A percentile compares a stretch with the other conserved stretches of the same genome.
phyloP scores from a whole-genome alignment of 2,113 vertebrate genomes.

The Rhynchomys soricoides region DNA sequence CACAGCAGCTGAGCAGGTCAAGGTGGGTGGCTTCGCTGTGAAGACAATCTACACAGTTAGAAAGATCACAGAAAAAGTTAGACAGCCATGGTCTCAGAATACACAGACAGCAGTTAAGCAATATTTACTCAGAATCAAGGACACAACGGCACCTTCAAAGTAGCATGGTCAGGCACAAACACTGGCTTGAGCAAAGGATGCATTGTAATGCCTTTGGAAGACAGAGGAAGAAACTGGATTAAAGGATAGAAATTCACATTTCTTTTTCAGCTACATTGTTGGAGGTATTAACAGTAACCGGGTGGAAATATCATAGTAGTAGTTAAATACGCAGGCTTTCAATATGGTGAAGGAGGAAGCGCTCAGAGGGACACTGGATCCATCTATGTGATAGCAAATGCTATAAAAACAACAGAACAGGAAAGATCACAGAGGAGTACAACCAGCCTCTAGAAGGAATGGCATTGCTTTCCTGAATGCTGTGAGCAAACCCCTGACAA shows the following conservation, averaged over 20 bases:
- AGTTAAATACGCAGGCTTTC: not conserved
- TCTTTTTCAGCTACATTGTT: not conserved
- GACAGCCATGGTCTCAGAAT: not conserved
- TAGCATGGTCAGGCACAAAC: accelerated
- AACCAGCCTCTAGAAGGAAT: not conserved
- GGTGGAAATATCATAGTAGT: not conserved
- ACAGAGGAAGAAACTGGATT: not conserved
- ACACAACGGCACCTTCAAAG: not conserved
- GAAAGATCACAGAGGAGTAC: not conserved
- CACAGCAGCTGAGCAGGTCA: not conserved
- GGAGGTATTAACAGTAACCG: not conserved
- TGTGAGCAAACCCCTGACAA: not conserved
- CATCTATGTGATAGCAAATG: not conserved
- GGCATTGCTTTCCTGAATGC: not conserved
- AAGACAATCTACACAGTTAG: not conserved
- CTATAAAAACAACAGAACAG: not conserved
- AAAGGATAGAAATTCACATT: not conserved
- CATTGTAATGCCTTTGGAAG: not conserved
- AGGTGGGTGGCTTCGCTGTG: too few species aligned
- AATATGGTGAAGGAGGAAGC: not conserved
- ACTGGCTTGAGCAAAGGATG: not conserved
- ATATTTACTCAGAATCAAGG: not conserved
- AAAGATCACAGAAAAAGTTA: not conserved
- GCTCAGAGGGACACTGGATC: not conserved
- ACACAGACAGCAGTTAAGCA: not conserved